Evolutionary conservation across 2,113 vertebrate genomes (phyloP).

Genomic region (Zosterops japonicus): DNA sequence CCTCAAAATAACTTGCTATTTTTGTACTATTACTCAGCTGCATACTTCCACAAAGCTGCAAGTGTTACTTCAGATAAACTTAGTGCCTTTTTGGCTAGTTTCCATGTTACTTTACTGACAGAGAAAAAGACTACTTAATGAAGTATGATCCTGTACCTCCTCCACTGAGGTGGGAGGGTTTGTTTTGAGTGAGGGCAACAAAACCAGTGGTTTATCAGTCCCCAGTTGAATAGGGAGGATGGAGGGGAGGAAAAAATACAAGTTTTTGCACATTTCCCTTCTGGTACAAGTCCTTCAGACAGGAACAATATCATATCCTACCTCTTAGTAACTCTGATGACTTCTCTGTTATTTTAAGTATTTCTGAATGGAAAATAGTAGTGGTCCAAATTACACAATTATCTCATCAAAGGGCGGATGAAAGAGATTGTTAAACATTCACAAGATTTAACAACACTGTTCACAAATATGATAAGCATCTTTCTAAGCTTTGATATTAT

Average conservation of each 20-base stretch:
- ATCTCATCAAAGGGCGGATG: not conserved
- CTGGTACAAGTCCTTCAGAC: not conserved
- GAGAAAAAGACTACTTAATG: not conserved
- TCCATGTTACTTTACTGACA: constrained; percentile 26
- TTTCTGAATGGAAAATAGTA: constrained; percentile 10
- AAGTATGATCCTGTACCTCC: not conserved
- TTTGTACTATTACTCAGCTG: constrained; percentile 74
- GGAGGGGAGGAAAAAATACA: not conserved
- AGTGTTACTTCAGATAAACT: constrained; percentile 78
- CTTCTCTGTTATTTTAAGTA: not conserved
- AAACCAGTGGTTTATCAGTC: not conserved
- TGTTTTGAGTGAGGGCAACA: not conserved
- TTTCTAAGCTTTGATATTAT: not conserved
- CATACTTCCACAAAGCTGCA: constrained; percentile 73
- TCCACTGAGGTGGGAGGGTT: not conserved
- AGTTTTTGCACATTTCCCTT: not conserved
- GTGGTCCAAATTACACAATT: not conserved
- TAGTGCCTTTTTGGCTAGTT: constrained; percentile 45
- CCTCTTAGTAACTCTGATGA: not conserved
- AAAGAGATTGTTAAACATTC: not conserved
- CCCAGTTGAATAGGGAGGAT: not conserved
- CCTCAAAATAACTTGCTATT: constrained; percentile 80
- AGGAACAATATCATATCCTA: constrained; percentile 37
- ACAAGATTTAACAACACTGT: not conserved
- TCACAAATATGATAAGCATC: not conserved